phyloP scores from a whole-genome alignment of 2,797 vertebrate genomes.

The Eulemur albifrons region DNA sequence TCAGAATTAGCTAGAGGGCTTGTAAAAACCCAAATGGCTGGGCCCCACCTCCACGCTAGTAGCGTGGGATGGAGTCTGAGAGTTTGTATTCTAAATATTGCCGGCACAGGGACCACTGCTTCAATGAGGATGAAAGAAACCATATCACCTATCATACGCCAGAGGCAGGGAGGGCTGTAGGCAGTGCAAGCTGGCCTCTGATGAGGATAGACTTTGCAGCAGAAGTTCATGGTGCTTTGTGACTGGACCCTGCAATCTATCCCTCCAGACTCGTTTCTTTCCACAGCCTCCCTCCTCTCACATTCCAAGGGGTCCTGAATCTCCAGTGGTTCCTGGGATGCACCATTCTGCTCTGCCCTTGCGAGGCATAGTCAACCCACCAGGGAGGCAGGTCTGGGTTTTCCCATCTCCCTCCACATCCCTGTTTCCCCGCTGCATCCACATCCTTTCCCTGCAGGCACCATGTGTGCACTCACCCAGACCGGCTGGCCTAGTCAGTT shows the following conservation, averaged over 20 bases:
- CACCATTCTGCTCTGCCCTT: not conserved
- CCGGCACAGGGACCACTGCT: not conserved
- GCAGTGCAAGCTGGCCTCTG: not conserved
- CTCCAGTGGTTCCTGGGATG: not conserved
- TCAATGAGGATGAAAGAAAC: not conserved
- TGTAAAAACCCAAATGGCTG: not conserved
- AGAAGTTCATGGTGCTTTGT: not conserved
- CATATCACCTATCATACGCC: not conserved
- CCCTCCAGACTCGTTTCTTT: not conserved
- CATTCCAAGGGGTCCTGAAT: not conserved
- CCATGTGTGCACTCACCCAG: not conserved
- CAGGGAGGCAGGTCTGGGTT: not conserved
- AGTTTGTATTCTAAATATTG: not conserved
- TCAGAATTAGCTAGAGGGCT: not conserved
- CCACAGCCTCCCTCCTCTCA: not conserved
- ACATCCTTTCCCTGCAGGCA: not conserved
- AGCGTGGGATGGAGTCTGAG: not conserved
- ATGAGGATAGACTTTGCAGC: not conserved
- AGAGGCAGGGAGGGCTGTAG: not conserved
- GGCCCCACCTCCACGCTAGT: not conserved
- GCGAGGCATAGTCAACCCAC: not conserved
- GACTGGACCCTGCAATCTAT: no score
- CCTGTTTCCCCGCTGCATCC: not conserved
- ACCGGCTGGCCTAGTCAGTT: not conserved
- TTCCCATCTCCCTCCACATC: not conserved